These are phyloP conservation scores for Caiman crocodilus DNA, from an alignment of 2,797 vertebrate species.

Conservation along the genomic window DNA sequence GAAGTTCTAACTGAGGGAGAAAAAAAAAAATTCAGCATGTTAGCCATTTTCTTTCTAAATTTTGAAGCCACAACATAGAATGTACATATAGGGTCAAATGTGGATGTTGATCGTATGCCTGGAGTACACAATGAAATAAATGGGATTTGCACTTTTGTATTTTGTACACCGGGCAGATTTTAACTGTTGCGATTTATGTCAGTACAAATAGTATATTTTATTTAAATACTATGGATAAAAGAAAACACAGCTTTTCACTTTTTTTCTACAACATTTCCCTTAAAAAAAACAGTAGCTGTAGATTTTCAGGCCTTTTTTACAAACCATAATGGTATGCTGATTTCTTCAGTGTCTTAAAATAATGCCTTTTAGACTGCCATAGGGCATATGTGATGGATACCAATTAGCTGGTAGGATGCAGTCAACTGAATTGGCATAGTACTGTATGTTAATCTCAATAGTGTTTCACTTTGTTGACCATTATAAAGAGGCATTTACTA, in stretches of 20 bases:
- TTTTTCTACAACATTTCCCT: not conserved
- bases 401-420: slow-evolving; percentile 44
- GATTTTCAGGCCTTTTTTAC: not conserved
- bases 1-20: slow-evolving; percentile 52
- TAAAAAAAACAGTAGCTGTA: slow-evolving; percentile 16
- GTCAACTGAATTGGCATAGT: slow-evolving; percentile 27
- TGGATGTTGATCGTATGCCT: not conserved
- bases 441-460: slow-evolving; percentile 26
- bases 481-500: not conserved
- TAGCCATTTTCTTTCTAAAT: slow-evolving; percentile 42
- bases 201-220: not conserved
- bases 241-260: not conserved
- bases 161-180: not conserved
- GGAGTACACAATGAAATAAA: slow-evolving; percentile 23
- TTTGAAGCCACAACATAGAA: slow-evolving; percentile 23
- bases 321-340: slow-evolving; percentile 61
- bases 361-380: slow-evolving; percentile 50
- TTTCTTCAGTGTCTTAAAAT: slow-evolving; percentile 53
- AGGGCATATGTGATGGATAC: slow-evolving; percentile 38
- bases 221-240: not conserved
- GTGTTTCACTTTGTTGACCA: slow-evolving; percentile 14
- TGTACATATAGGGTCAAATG: not conserved
- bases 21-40: slow-evolving; percentile 48
- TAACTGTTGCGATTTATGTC: not conserved
- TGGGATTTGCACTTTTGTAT: slow-evolving; percentile 9